Evolutionary conservation across 2,888 invertebrate genomes (phyloP).

Genomic region (Synergus laeviventris): DNA sequence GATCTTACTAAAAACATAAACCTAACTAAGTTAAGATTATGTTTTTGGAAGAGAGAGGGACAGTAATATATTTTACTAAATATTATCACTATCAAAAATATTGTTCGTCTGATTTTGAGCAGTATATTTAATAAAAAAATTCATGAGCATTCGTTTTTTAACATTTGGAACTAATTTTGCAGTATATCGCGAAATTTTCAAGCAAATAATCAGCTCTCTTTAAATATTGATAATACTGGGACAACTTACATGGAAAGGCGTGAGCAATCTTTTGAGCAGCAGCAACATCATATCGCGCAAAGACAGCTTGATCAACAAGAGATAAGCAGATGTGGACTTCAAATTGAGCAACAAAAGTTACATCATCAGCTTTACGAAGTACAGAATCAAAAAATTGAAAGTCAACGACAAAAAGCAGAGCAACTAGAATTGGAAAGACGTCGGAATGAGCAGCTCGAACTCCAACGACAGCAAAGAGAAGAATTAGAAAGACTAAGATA

Average conservation of each 20-base stretch:
- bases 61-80: no score
- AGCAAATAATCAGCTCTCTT: neutral
- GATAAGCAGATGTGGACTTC: conserved; percentile 47
- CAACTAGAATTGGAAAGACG: conserved; percentile 56
- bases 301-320: conserved; percentile 56
- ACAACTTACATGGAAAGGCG: conserved; percentile 42
- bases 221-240: conserved; percentile 13
- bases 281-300: conserved; percentile 50
- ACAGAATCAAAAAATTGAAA: conserved; percentile 60
- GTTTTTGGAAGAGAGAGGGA: no score
- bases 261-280: conserved; percentile 44
- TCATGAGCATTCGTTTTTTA: neutral
- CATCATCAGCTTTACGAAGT: conserved; percentile 60
- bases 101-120: no score
- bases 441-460: conserved; percentile 57
- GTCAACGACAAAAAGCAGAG: conserved; percentile 57
- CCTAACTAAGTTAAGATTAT: neutral
- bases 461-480: conserved; percentile 57
- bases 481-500: conserved; percentile 55
- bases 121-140: neutral
- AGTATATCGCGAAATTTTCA: neutral
- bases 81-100: no score
- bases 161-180: neutral
- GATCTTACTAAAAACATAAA: neutral
- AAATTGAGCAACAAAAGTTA: conserved; percentile 62